Conservation (phyloP, 1,140 invertebrate species). For the Pachyrhynchus sulphureomaculatus region DNA sequence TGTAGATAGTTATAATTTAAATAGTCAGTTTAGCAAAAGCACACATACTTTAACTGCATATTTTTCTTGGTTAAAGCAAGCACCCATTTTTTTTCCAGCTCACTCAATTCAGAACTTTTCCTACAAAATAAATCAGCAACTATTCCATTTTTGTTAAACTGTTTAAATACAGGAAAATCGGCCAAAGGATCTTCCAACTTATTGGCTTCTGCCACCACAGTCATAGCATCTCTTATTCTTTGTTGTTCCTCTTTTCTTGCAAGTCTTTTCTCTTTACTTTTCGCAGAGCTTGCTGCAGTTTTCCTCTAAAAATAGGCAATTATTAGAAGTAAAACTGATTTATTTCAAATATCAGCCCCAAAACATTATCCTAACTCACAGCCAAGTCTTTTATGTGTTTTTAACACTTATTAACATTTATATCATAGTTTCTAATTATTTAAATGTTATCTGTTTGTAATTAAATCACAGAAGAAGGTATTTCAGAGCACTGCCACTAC, state of each 20-base stretch:
- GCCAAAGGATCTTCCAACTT: slow-evolving; percentile 50
- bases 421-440: too few relatives aligned
- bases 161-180: slow-evolving; percentile 50
- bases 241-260: slow-evolving; percentile 52
- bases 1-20: not conserved
- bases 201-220: slow-evolving; percentile 50
- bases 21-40: not conserved
- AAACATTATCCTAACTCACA: too few relatives aligned
- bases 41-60: slow-evolving; percentile 59
- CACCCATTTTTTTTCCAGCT: slow-evolving; percentile 53
- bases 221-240: slow-evolving; percentile 46
- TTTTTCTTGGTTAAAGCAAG: slow-evolving; percentile 62
- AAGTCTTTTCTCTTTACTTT: slow-evolving; percentile 53
- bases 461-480: too few relatives aligned
- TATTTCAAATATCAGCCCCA: too few relatives aligned
- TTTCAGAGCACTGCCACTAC: too few relatives aligned
- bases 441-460: too few relatives aligned
- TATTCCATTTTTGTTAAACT: slow-evolving; percentile 51
- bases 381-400: too few relatives aligned
- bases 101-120: slow-evolving; percentile 39
- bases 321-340: too few relatives aligned
- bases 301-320: slow-evolving; percentile 37
- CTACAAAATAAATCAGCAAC: slow-evolving; percentile 45
- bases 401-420: too few relatives aligned
- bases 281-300: slow-evolving; percentile 37